phyloP scores from a whole-genome alignment of 1,140 invertebrate genomes.

The Nomia melanderi region DNA sequence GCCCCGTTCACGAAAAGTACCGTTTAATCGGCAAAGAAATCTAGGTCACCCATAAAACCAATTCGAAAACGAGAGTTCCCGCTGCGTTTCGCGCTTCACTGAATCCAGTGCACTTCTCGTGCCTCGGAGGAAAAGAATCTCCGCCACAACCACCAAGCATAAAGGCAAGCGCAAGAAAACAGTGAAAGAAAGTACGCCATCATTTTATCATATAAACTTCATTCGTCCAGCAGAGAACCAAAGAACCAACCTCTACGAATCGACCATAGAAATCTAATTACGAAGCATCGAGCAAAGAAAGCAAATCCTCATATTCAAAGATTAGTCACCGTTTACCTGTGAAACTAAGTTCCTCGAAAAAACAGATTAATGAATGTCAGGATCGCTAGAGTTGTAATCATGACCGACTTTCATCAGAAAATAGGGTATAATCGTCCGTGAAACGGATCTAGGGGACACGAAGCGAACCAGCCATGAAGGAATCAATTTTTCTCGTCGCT shows the following conservation, averaged over 20 bases:
- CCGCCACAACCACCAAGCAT: background rate
- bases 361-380: too few relatives aligned
- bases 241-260: too few relatives aligned
- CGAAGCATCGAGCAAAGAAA: background rate
- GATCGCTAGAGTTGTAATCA: too few relatives aligned
- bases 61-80: background rate
- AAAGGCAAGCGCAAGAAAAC: background rate
- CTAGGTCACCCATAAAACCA: background rate
- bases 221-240: too few relatives aligned
- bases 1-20: background rate
- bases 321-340: too few relatives aligned
- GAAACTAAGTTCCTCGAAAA: too few relatives aligned
- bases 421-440: too few relatives aligned
- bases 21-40: background rate
- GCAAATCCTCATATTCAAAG: too few relatives aligned
- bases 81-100: background rate
- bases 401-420: background rate
- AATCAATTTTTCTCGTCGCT: constrained; percentile 7
- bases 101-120: background rate
- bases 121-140: background rate
- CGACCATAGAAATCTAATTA: too few relatives aligned
- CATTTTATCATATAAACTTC: background rate
- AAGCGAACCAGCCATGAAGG: background rate
- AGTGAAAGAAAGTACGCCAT: background rate
- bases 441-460: background rate